Evolutionary conservation across 1,140 invertebrate genomes (phyloP).

Genomic region (Tyrophagus putrescentiae): DNA sequence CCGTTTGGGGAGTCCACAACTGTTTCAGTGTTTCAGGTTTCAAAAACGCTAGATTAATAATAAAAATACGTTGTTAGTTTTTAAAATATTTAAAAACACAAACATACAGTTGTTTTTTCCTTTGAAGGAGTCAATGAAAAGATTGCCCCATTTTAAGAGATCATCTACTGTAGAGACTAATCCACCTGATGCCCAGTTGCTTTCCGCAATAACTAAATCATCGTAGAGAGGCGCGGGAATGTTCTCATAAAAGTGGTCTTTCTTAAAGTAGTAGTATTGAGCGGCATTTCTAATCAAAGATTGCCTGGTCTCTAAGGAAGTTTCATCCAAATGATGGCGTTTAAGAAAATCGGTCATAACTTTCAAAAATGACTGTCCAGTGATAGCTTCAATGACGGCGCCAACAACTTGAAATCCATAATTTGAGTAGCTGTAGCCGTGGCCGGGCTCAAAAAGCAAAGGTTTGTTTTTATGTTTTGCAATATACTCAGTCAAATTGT

Average conservation of each 20-base stretch:
- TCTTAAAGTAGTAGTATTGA: neutral
- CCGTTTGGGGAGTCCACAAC: too few relatives aligned
- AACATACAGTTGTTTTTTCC: too few relatives aligned
- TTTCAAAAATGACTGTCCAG: neutral
- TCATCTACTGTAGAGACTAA: neutral
- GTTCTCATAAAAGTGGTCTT: neutral
- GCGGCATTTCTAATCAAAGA: neutral
- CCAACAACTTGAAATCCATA: conserved; percentile 6
- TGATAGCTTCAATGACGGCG: conserved; percentile 8
- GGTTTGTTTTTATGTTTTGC: neutral
- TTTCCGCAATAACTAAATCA: neutral
- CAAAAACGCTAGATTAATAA: too few relatives aligned
- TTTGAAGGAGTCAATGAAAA: neutral
- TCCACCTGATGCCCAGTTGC: neutral
- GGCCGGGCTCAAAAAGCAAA: conserved; percentile 8
- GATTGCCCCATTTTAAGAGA: neutral
- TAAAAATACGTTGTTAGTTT: too few relatives aligned
- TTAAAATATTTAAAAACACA: too few relatives aligned
- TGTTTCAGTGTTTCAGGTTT: too few relatives aligned
- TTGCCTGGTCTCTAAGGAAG: neutral
- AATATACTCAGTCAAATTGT: neutral
- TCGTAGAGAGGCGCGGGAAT: neutral
- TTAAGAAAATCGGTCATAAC: conserved; percentile 12
- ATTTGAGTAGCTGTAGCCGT: conserved; percentile 15
- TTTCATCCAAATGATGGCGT: neutral